Conservation (phyloP, 2,888 invertebrate species). For the Lithophane semibrunnea region DNA sequence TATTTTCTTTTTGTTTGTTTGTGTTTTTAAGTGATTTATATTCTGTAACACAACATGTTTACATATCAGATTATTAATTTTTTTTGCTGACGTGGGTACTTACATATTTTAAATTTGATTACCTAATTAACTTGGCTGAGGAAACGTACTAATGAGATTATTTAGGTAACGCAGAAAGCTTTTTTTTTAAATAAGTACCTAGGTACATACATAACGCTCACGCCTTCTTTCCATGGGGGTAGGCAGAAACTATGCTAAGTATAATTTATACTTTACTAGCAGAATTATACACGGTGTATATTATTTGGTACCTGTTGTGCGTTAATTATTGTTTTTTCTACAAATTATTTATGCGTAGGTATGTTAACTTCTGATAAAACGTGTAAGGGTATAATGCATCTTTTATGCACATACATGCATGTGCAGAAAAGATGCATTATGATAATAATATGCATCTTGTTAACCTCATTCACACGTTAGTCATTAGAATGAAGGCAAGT, state of each 20-base stretch:
- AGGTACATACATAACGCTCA: no score
- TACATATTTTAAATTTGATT: neutral
- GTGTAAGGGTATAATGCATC: no score
- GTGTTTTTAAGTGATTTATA: neutral
- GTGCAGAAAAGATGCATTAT: neutral
- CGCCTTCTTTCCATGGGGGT: no score
- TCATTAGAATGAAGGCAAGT: no score
- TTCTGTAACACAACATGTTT: neutral
- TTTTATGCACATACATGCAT: no score
- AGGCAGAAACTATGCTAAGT: no score
- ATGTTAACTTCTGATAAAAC: no score
- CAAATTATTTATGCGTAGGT: no score
- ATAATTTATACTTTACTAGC: no score
- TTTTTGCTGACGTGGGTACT: neutral
- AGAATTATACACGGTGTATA: no score
- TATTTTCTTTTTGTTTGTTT: neutral
- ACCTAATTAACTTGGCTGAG: neutral
- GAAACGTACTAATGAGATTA: neutral
- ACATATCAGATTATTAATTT: neutral
- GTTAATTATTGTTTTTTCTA: no score
- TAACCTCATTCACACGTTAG: neutral
- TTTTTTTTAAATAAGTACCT: neutral
- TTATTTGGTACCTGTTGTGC: no score
- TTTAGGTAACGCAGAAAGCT: neutral
- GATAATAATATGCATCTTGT: neutral